A percentile compares a stretch with the other conserved stretches of the same genome.
Evolutionary conservation across 2,888 invertebrate species (phyloP).

Genomic region (Microplitis deprimator): DNA sequence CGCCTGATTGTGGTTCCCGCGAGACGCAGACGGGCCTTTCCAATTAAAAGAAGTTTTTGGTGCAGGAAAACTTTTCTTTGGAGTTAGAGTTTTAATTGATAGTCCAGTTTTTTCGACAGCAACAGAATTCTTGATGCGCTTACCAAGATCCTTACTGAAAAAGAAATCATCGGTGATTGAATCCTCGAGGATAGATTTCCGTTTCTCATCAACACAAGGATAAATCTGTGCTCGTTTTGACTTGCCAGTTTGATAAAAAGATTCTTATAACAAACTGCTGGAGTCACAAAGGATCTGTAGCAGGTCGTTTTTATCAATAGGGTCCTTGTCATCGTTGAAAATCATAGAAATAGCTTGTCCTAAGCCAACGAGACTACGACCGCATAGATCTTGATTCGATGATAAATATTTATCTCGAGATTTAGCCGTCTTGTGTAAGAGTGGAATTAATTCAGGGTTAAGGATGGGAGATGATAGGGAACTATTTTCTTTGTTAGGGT

Average conservation of each 20-base stretch:
- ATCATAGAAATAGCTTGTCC: constrained; percentile 42
- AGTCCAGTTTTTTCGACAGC: background rate
- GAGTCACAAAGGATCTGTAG: background rate
- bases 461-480: constrained; percentile 23
- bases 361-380: background rate
- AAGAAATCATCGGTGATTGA: constrained; percentile 1
- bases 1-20: background rate
- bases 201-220: background rate
- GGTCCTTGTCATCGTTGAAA: constrained; percentile 31
- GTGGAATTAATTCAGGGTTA: constrained; percentile 41
- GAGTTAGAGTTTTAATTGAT: background rate
- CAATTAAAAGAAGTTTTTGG: background rate
- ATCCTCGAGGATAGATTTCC: background rate
- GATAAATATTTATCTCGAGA: constrained; percentile 20
- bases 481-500: constrained; percentile 38
- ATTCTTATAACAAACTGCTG: background rate
- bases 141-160: background rate
- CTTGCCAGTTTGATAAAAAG: background rate
- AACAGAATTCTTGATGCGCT: background rate
- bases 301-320: constrained; percentile 20
- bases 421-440: constrained; percentile 36
- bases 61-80: background rate
- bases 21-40: constrained; percentile 5
- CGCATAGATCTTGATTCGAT: background rate
- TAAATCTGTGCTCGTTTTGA: background rate